Evolutionary conservation across 1,140 invertebrate genomes (phyloP).

Genomic region (Pinna nobilis): DNA sequence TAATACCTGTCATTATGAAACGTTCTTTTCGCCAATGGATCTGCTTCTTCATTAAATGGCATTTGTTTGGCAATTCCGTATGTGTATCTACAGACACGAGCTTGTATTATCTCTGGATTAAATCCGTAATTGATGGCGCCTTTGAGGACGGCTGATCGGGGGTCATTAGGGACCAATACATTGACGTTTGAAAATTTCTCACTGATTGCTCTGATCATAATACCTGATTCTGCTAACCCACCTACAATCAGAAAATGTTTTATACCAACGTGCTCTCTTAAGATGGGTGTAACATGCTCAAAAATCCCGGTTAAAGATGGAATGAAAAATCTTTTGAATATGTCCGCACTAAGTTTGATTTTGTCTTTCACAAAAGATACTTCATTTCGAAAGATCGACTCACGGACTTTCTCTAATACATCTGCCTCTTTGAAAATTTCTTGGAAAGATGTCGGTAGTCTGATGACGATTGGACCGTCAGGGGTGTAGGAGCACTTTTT

Average conservation of each 20-base stretch:
- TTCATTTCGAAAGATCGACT: no score
- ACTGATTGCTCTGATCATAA: conserved; percentile 26
- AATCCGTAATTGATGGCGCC: conserved; percentile 46
- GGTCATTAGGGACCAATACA: conserved; percentile 31
- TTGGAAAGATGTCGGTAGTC: no score
- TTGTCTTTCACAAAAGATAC: conserved; percentile 29
- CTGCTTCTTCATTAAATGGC: conserved; percentile 2
- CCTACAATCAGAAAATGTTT: conserved; percentile 40
- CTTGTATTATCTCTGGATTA: conserved; percentile 25
- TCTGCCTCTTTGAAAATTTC: no score
- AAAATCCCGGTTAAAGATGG: background rate
- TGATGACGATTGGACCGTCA: no score
- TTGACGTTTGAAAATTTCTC: conserved; percentile 24
- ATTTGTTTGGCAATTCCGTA: conserved; percentile 39
- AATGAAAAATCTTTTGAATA: conserved; percentile 17
- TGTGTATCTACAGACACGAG: conserved; percentile 39
- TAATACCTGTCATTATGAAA: background rate
- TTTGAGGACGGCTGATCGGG: conserved; percentile 24
- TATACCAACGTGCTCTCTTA: background rate
- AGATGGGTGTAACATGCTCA: background rate
- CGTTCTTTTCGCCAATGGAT: conserved; percentile 9
- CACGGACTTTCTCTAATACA: conserved; percentile 35
- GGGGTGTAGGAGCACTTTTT: no score
- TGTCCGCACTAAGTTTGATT: background rate
- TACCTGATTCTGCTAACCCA: conserved; percentile 40